phyloP scores from a whole-genome alignment of 2,113 vertebrate species.

The Alethe castanea region DNA sequence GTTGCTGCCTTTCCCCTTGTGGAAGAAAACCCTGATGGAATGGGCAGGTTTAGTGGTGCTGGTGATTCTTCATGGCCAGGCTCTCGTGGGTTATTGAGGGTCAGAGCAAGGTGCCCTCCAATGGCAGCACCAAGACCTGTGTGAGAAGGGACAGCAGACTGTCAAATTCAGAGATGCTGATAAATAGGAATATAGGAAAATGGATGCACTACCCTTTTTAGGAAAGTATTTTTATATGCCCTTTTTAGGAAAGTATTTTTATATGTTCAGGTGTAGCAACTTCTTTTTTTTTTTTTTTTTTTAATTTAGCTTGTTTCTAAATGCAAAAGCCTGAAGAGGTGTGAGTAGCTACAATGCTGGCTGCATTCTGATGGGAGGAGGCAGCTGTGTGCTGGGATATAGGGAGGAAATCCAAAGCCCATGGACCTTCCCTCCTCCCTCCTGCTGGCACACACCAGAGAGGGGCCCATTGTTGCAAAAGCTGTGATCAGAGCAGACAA shows the following conservation, averaged over 20 bases:
- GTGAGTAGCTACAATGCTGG: not conserved
- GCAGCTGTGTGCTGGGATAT: not conserved
- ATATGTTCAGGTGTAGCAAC: not conserved
- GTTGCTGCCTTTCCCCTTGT: not conserved
- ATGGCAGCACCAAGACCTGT: not conserved
- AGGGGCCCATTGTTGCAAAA: constrained; percentile 12
- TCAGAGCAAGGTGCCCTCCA: not conserved
- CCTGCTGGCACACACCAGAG: not conserved
- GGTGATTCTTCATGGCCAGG: not conserved
- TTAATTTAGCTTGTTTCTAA: not conserved
- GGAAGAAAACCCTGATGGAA: not conserved
- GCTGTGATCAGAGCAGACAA: constrained; percentile 1
- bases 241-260: not conserved
- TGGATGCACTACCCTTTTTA: not conserved
- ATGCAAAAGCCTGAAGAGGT: not conserved
- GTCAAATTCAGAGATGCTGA: not conserved
- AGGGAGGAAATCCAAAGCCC: not conserved
- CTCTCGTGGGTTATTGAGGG: not conserved
- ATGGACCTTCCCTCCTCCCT: not conserved
- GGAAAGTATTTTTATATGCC: not conserved
- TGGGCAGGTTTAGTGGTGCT: not conserved
- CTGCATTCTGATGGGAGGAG: not conserved
- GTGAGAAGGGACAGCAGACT: not conserved
- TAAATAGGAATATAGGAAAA: not conserved
- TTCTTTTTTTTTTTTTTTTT: not conserved